Conservation (phyloP, 1,140 invertebrate genomes). For the Drosophila lowei region DNA sequence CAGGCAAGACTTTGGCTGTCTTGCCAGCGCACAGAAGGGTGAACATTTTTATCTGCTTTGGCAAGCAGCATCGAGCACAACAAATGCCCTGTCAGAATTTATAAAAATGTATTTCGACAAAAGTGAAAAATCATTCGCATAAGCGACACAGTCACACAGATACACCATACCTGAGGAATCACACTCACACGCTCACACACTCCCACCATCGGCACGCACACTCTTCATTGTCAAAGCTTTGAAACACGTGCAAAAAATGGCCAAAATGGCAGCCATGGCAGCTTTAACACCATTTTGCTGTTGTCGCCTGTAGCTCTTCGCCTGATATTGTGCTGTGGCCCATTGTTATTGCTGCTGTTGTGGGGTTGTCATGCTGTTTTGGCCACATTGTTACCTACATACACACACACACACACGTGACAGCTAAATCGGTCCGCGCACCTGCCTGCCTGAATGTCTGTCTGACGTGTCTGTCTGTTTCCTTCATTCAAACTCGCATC, state of each 20-base stretch:
- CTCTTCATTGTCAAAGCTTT: constrained; percentile 70
- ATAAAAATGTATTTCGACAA: constrained; percentile 70
- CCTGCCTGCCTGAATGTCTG: constrained; percentile 29
- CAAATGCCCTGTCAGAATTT: constrained; percentile 73
- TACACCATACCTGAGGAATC: too few species aligned
- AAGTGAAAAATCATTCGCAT: constrained; percentile 74
- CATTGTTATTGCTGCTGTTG: constrained; percentile 35
- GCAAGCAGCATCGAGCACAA: constrained; percentile 35
- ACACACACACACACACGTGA: constrained; percentile 12
- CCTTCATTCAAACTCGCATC: constrained; percentile 43
- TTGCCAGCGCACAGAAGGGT: constrained; percentile 1
- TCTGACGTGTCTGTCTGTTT: constrained; percentile 30
- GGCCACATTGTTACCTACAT: constrained; percentile 69
- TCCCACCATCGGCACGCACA: constrained; percentile 26
- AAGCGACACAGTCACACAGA: constrained; percentile 40
- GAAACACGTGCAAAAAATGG: constrained; percentile 68
- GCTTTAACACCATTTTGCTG: constrained; percentile 53
- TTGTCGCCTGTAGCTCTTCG: constrained; percentile 17
- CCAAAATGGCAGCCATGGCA: constrained; percentile 38
- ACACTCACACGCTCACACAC: constrained; percentile 6
- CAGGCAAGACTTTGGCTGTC: constrained; percentile 6
- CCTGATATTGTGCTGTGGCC: constrained; percentile 32
- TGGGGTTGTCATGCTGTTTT: constrained; percentile 70
- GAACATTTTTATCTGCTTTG: constrained; percentile 65
- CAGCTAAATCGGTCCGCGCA: constrained; percentile 47